Conservation (phyloP, 2,888 invertebrate species). For the Cataglyphis albicans region DNA sequence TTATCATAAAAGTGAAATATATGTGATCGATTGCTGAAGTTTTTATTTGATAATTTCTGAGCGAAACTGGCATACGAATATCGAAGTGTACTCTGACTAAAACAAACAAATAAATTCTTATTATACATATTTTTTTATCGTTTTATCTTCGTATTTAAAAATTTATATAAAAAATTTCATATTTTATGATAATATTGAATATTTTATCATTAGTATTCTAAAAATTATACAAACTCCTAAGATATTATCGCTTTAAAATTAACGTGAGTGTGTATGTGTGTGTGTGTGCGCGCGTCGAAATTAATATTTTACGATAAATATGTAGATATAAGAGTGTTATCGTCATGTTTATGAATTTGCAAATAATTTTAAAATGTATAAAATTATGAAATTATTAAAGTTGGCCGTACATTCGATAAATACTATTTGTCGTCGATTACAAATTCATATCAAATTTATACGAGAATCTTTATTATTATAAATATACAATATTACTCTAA, state of each 20-base stretch:
- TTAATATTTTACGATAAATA: conserved; percentile 19
- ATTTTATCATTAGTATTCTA: not conserved
- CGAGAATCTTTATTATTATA: conserved; percentile 19
- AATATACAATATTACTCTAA: conserved; percentile 5
- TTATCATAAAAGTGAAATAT: not conserved
- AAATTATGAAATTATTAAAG: conserved; percentile 34
- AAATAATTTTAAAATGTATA: not conserved
- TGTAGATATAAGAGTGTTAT: not conserved
- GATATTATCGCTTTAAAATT: not conserved
- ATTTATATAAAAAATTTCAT: not conserved
- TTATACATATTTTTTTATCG: not conserved
- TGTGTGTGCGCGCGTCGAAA: not conserved
- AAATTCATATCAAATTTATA: conserved; percentile 32
- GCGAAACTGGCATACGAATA: not conserved
- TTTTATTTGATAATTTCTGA: conserved; percentile 17
- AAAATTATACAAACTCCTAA: conserved; percentile 4
- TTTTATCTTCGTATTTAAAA: not conserved
- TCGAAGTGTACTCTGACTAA: conserved; percentile 3
- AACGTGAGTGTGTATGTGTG: not conserved
- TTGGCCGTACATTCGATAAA: not conserved
- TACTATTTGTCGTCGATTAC: conserved; percentile 12
- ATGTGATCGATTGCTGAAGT: not conserved
- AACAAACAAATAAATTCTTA: not conserved
- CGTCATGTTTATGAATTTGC: not conserved
- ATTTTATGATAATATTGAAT: not conserved